Evolutionary conservation across 2,888 invertebrate genomes (phyloP).

Genomic region (Mythimna pallens): DNA sequence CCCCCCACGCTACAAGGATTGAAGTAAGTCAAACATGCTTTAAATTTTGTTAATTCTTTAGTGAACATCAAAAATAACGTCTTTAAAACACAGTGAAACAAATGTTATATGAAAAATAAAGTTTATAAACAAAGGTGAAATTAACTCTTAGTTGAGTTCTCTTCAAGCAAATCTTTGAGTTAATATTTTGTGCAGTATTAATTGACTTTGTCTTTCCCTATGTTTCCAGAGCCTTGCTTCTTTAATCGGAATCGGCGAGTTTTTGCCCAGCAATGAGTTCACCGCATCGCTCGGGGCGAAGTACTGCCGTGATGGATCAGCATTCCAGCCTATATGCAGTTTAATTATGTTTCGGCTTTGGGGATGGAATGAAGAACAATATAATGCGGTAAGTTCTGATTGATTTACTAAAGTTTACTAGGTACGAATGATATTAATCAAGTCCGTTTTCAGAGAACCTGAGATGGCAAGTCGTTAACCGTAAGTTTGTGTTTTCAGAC

Average conservation of each 20-base stretch:
- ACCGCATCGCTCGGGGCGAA: conserved; percentile 86
- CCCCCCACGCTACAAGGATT: conserved; percentile 81
- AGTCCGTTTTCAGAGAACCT: background rate
- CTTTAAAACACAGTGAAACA: too few species aligned
- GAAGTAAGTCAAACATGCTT: conserved; percentile 75
- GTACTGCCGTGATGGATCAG: conserved; percentile 89
- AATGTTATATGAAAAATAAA: background rate
- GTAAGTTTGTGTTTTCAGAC: conserved; percentile 83
- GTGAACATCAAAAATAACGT: background rate
- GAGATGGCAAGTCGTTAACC: background rate
- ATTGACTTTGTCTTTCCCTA: background rate
- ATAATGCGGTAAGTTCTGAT: conserved; percentile 44
- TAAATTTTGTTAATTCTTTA: background rate
- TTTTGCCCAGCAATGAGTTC: conserved; percentile 91
- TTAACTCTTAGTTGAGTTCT: background rate
- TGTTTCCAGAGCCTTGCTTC: conserved; percentile 75
- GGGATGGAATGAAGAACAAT: conserved; percentile 91
- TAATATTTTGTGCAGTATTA: background rate
- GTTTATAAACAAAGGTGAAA: background rate
- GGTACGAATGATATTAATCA: background rate
- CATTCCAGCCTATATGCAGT: conserved; percentile 91
- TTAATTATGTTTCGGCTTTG: conserved; percentile 91
- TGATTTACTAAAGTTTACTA: background rate
- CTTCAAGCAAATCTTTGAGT: background rate
- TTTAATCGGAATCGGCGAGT: conserved; percentile 91